phyloP scores from a whole-genome alignment of 1,140 invertebrate species.

The Aphelinus certus region DNA sequence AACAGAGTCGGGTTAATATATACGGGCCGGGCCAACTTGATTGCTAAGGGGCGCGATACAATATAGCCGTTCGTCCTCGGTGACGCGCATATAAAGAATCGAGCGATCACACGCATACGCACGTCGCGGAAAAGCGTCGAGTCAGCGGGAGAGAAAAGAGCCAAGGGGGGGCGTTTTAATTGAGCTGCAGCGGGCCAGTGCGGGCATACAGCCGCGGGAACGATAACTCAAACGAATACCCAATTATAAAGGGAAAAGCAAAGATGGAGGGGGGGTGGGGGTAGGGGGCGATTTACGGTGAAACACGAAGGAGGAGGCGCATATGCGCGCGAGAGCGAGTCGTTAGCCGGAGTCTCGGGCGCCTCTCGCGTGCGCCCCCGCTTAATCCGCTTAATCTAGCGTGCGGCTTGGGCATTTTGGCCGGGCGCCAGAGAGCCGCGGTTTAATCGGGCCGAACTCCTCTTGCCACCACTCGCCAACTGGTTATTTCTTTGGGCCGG shows the following conservation, averaged over 20 bases:
- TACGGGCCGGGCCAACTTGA: no score
- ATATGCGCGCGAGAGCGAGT: slow-evolving; percentile 2
- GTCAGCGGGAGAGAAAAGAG: no score
- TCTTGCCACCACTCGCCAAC: no score
- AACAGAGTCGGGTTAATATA: no score
- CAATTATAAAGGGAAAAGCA: slow-evolving; percentile 32
- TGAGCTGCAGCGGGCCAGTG: no score
- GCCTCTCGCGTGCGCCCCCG: slow-evolving; percentile 1
- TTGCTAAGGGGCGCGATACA: no score
- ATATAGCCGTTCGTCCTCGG: no score
- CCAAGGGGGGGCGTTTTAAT: no score
- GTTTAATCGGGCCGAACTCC: no score
- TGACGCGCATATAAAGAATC: no score
- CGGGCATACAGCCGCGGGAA: background rate
- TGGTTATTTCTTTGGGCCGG: background rate
- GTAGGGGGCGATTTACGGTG: slow-evolving; percentile 14
- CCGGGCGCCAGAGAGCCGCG: slow-evolving; percentile 8
- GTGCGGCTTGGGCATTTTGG: slow-evolving; percentile 26
- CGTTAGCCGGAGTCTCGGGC: background rate
- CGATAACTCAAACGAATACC: slow-evolving; percentile 40
- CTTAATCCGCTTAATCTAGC: slow-evolving; percentile 39
- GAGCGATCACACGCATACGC: no score
- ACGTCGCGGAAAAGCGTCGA: no score
- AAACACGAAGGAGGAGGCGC: slow-evolving; percentile 5
- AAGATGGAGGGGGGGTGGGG: background rate